Percentiles rank a stretch among this genome's conserved stretches.
These are phyloP conservation scores for Drosophila niveifrons DNA, from an alignment of 2,888 invertebrate species.

Conservation along the genomic window DNA sequence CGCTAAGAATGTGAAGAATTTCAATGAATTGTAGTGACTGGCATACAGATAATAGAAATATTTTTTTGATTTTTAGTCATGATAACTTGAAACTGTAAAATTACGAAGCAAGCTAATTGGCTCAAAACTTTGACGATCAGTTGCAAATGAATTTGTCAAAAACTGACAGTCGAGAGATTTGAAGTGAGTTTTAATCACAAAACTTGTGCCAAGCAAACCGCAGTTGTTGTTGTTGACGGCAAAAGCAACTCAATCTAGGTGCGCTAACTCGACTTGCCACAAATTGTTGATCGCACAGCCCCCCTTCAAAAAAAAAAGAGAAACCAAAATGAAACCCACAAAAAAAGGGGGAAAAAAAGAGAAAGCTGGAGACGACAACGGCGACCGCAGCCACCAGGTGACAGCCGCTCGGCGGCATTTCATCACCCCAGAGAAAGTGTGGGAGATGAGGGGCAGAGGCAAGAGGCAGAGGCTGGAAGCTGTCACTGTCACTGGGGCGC, in stretches of 20 bases:
- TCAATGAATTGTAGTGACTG: no score
- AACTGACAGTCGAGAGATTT: not conserved
- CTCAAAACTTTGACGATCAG: not conserved
- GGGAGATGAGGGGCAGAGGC: not conserved
- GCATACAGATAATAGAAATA: no score
- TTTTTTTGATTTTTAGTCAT: no score
- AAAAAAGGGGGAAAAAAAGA: not conserved
- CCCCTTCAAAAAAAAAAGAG: not conserved
- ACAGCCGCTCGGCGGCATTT: slow-evolving; percentile 58
- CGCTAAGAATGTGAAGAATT: no score
- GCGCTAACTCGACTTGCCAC: slow-evolving; percentile 26
- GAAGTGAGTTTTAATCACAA: not conserved
- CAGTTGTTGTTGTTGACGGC: not conserved
- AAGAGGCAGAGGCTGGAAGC: slow-evolving; percentile 10
- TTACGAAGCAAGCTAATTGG: no score
- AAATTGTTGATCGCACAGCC: slow-evolving; percentile 41
- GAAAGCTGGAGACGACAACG: slow-evolving; percentile 3
- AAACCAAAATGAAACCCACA: not conserved
- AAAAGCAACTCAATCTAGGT: slow-evolving; percentile 24
- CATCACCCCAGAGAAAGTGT: slow-evolving; percentile 36
- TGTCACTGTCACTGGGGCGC: slow-evolving; percentile 36
- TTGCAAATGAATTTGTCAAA: not conserved
- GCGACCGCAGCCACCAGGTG: slow-evolving; percentile 51
- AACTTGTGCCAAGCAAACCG: slow-evolving; percentile 1
- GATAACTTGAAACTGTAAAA: no score